Evolutionary conservation across 2,113 vertebrate species (phyloP), one percentile per base, ranked within the genome.

Genomic region (Tenebrosternarchus preto): DNA sequence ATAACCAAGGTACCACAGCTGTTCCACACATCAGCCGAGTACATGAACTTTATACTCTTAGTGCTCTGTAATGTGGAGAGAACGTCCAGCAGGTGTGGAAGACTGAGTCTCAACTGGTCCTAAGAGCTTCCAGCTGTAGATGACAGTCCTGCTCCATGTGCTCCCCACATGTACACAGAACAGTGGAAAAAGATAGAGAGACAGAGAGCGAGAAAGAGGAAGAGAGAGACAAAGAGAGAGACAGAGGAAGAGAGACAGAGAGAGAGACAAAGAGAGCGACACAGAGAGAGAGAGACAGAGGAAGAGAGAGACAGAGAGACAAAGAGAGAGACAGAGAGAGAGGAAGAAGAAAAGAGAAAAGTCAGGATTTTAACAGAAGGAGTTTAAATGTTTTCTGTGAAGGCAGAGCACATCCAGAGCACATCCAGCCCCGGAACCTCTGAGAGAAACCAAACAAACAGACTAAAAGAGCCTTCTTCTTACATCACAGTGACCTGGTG

Each of bases 61-160:
- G 36, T 63, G 53, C 61, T 56, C 17, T 60, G 50, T 76, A 59
- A 56, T 68, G 61, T 1, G 39, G 53, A 76, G 66, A 73, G 80
- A 79, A 77, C 27, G n/a, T n/a, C 73, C 76, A 82, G 76, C 80
- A 86, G 81, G 87, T 86, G 83, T 77, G 80, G 70, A 78, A 77
- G 74, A 80, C 57, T 74, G 81, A 68, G 78, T 76, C 59, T 76
- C 67, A 85, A 85, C 73, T 27, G 59, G 20, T 61, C 24, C 4
- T 83, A 79, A 84, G 81, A 70, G 64, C 59, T 80, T 75, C 63
- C 77, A 84, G 80, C 73, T 84, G 82, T 36, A 63, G 56, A 72
- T 81, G 79, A 79, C 64, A 84, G 72, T 84, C 85, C 81, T 85
- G 79, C 63, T 69, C 33, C 88, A 90, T 90, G 81, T 90, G 90